Evolutionary conservation across 2,113 vertebrate species (phyloP), one percentile per base, ranked within the genome.

Genomic region (Delphinus delphis): DNA sequence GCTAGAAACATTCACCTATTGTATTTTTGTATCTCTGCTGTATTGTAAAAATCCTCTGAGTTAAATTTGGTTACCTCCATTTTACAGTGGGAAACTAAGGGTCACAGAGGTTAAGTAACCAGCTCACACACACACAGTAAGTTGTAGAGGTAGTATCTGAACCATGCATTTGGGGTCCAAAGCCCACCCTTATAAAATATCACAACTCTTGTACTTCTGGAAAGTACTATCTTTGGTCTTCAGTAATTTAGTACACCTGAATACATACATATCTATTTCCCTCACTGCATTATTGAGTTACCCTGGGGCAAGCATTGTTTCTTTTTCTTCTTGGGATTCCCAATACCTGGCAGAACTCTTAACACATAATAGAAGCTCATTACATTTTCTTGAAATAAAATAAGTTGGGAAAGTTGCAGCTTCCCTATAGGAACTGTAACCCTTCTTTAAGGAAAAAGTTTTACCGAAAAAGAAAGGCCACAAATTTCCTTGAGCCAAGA

Each of bases 371-470:
- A 94, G 65, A 86, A 87, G 70, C 5, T 92, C 67, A 94, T 94
- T 96, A 88, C 58, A 73, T 92, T 95, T 92, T 92, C 92, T 80
- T 96, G 65, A 95, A 93, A 93, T 83, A 92, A 93, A 95, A 25
- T 81, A 77, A 88, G 38, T 41, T 89, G 50, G 62, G 74, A 87
- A 91, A 83, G 47, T 96, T 87, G 23, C 47, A 96, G 14, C 53
- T 71, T 86, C n/a, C 81, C 53, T 63, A 8, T 4, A 87, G 25
- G 44, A 89, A 84, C 38, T 70, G 31, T 58, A 93, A 81, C 13
- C 76, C 41, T 93, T 96, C 55, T 58, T 97, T 90, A 97, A 88
- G 77, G 44, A 82, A 95, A 88, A 80, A 18, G 55, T 58, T 62
- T 93, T 81, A 44, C 31, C 58, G 28, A 81, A 84, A 67, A 82